Percentiles rank a stretch among this genome's conserved stretches.
Evolutionary conservation across 2,113 vertebrate genomes (phyloP).

Genomic region (Chaenogobius annularis): DNA sequence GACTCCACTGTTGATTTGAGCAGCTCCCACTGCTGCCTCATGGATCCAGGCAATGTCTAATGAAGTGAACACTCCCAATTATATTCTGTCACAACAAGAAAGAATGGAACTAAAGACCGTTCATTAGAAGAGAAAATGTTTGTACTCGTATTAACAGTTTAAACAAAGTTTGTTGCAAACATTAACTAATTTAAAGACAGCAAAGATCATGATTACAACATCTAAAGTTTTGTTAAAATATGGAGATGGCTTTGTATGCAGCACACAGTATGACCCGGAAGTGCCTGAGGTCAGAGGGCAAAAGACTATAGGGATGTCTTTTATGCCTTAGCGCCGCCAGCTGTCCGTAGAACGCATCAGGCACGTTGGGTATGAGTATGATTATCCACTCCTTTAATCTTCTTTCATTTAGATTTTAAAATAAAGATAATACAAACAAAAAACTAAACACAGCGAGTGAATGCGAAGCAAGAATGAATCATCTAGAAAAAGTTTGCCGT

Average conservation of each 20-base stretch:
- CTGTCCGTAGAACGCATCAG: too few species aligned
- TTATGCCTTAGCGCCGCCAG: too few species aligned
- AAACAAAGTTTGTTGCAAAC: not conserved
- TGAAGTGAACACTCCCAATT: conserved; percentile 56
- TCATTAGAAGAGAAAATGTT: conserved; percentile 36
- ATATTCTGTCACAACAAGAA: conserved; percentile 63
- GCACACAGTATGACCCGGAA: too few species aligned
- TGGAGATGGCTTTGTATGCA: not conserved
- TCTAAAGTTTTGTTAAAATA: too few species aligned
- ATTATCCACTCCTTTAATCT: too few species aligned
- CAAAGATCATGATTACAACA: not conserved
- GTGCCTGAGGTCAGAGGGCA: too few species aligned
- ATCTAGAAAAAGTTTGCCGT: too few species aligned
- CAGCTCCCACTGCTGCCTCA: conserved; percentile 57
- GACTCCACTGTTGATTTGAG: conserved; percentile 64
- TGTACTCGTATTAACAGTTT: not conserved
- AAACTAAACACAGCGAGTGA: too few species aligned
- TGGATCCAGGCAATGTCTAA: conserved; percentile 51
- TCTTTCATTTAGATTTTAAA: too few species aligned
- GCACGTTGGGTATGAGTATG: too few species aligned
- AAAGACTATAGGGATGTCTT: too few species aligned
- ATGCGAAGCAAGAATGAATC: too few species aligned
- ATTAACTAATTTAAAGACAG: not conserved
- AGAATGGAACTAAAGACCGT: conserved; percentile 44
- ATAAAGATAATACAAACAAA: not conserved